Percentiles rank a stretch among this genome's conserved stretches.
These are phyloP conservation scores for Pantherophis guttatus DNA, from an alignment of 2,113 vertebrate genomes.

Conservation along the genomic window DNA sequence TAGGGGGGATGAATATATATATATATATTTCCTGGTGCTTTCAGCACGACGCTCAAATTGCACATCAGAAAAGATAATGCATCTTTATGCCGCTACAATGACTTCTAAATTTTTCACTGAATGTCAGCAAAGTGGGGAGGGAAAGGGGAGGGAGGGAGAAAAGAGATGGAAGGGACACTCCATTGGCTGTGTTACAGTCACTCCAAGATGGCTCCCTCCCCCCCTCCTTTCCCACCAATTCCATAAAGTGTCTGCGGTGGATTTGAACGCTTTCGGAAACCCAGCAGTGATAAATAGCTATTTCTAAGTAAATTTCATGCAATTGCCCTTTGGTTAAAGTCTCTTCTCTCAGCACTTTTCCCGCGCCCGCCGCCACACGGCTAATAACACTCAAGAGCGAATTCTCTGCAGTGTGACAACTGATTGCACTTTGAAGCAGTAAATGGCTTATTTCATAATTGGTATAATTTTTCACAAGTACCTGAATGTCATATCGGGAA, in stretches of 20 bases:
- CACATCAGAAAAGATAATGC: slow-evolving; percentile 85
- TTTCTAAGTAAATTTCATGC: slow-evolving; percentile 91
- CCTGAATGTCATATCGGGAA: slow-evolving; percentile 94
- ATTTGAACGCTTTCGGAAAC: slow-evolving; percentile 81
- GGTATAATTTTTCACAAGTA: slow-evolving; percentile 99
- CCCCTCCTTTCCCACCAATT: slow-evolving; percentile 67
- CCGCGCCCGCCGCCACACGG: slow-evolving; percentile 84
- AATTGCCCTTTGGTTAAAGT: slow-evolving; percentile 90
- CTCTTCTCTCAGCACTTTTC: slow-evolving; percentile 85
- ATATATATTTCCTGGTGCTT: slow-evolving; percentile 64
- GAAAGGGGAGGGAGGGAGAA: background rate
- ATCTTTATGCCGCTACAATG: slow-evolving; percentile 85
- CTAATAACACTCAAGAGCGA: slow-evolving; percentile 88
- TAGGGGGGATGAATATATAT: slow-evolving; percentile 60
- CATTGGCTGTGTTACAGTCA: slow-evolving; percentile 70
- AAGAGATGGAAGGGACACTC: slow-evolving; percentile 63
- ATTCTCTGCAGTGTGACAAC: slow-evolving; percentile 96
- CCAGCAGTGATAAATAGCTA: slow-evolving; percentile 88
- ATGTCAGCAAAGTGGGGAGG: slow-evolving; percentile 66
- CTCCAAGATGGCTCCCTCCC: slow-evolving; percentile 69
- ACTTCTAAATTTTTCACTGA: slow-evolving; percentile 87
- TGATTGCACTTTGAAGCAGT: slow-evolving; percentile 98
- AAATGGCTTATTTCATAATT: slow-evolving; percentile 99
- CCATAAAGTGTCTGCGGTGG: slow-evolving; percentile 80
- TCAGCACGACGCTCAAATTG: slow-evolving; percentile 81